phyloP scores from a whole-genome alignment of 2,113 vertebrate genomes.

The Leptobrachium ailaonicum region DNA sequence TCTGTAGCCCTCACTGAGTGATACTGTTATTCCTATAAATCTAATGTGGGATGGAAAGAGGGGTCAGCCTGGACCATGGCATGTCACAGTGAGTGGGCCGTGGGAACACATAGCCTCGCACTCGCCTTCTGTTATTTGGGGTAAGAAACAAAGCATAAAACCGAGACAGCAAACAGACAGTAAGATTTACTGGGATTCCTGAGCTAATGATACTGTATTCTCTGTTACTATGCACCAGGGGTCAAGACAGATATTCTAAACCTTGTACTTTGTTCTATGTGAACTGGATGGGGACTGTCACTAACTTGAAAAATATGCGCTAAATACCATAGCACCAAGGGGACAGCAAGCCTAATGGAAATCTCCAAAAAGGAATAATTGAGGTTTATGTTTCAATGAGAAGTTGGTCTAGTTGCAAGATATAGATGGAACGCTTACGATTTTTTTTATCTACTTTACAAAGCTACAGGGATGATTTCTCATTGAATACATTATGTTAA shows the following conservation, averaged over 20 bases:
- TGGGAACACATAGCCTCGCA: conserved; percentile 27
- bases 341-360: background rate
- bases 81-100: conserved; percentile 27
- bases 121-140: conserved; percentile 9
- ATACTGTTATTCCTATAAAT: conserved; percentile 33
- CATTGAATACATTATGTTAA: no score
- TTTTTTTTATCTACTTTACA: no score
- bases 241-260: conserved; percentile 2
- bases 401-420: no score
- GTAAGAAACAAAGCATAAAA: conserved; percentile 16
- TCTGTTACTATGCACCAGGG: conserved; percentile 20
- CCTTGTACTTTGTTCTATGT: conserved; percentile 1
- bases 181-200: conserved; percentile 46
- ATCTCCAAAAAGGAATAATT: background rate
- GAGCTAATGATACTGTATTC: conserved; percentile 26
- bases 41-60: conserved; percentile 26
- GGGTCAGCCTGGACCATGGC: conserved; percentile 41
- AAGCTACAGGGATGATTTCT: no score
- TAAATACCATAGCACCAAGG: conserved; percentile 8
- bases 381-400: background rate
- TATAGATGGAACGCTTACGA: no score
- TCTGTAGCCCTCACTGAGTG: background rate
- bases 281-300: background rate
- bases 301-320: conserved; percentile 8
- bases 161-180: conserved; percentile 23